These are phyloP conservation scores for Zootoca vivipara DNA, from an alignment of 2,113 vertebrate species.

Conservation along the genomic window DNA sequence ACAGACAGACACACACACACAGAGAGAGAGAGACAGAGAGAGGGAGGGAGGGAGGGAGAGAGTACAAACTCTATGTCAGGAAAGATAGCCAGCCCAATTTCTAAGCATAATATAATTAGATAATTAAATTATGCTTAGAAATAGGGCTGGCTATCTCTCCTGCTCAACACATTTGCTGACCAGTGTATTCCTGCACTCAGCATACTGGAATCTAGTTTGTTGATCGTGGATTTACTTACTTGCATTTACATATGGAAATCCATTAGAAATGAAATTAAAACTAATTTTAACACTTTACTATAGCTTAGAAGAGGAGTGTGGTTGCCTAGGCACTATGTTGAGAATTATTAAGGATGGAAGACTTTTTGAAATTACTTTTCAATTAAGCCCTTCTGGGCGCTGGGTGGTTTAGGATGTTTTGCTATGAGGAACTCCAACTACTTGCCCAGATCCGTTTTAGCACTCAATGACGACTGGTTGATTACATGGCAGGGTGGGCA, in stretches of 20 bases:
- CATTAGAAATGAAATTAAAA: rapidly evolving
- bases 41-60: too few species aligned
- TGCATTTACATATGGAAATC: not conserved
- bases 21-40: too few species aligned
- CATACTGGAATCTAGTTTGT: rapidly evolving
- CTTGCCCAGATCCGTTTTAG: not conserved
- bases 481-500: not conserved
- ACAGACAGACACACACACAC: too few species aligned
- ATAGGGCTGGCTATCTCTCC: too few species aligned
- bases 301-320: not conserved
- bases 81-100: too few species aligned
- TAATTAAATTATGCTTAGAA: too few species aligned
- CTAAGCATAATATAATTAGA: too few species aligned
- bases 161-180: too few species aligned
- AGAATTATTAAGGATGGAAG: not conserved
- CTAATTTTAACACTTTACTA: not conserved
- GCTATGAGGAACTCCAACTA: not conserved
- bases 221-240: not conserved
- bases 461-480: not conserved
- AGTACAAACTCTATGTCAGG: too few species aligned
- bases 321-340: not conserved
- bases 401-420: not conserved
- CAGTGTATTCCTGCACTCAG: too few species aligned
- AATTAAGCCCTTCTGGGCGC: not conserved
- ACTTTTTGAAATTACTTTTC: not conserved